Conservation (phyloP, 1,140 invertebrate species). For the Sycobia sp. region DNA sequence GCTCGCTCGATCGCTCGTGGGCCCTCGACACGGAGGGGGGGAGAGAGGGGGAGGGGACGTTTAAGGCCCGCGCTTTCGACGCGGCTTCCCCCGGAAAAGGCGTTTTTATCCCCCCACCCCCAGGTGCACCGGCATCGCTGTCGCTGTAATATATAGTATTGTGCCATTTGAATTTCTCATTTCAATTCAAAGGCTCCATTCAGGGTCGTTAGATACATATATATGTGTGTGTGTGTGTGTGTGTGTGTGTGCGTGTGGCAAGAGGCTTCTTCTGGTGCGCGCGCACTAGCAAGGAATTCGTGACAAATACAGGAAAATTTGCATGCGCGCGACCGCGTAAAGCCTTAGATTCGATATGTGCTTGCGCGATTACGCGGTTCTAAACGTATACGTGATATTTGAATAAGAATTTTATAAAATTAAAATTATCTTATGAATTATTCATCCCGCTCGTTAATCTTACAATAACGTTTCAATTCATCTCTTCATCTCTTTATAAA, state of each 20-base stretch:
- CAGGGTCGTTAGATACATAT: slow-evolving; percentile 14
- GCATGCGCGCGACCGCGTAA: not conserved
- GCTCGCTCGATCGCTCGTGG: no score
- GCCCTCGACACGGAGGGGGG: no score
- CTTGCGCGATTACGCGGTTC: not conserved
- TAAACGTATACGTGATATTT: no score
- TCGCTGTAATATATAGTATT: slow-evolving; percentile 34
- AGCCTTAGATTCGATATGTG: not conserved
- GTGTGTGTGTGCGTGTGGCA: no score
- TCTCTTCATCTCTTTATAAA: no score
- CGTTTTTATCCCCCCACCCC: slow-evolving; percentile 33
- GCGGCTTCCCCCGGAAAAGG: no score
- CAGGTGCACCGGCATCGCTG: slow-evolving; percentile 34
- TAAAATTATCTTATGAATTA: no score
- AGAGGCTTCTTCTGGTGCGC: not conserved
- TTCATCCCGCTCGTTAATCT: no score
- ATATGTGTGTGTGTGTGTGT: no score
- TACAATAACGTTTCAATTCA: no score
- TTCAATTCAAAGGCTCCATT: slow-evolving; percentile 33
- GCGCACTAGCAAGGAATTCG: not conserved
- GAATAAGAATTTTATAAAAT: no score
- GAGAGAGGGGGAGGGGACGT: not conserved
- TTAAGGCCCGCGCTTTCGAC: no score
- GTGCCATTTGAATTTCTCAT: slow-evolving; percentile 35
- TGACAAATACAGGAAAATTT: slow-evolving; percentile 21